Base-by-base conservation (phyloP, 2,113 vertebrate species). In the Sinocyclocheilus grahami region DNA sequence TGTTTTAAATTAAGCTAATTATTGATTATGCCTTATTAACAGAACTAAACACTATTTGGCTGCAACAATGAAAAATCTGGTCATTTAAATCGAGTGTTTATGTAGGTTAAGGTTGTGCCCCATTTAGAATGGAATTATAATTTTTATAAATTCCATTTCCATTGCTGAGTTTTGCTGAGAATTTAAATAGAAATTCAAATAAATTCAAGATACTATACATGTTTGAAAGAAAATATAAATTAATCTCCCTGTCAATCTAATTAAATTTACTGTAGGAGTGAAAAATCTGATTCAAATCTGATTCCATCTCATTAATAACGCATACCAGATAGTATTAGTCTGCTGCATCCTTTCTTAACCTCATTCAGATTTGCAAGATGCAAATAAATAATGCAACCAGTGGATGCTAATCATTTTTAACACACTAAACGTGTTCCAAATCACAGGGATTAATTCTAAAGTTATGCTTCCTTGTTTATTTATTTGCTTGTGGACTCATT, bases 381-480 rank as follows among this genome's bases (percentile, higher is more conserved):
- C 18, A 11, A 69, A 69, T 33, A 69, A 37, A 37, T 69, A 16
- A 51, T 27, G 24, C 75, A 16, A 60, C 33, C 37, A 74, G 1
- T 42, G 4, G 20, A 9, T 4, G 4, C 14, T 60, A 78, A 33
- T 18, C 1, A 37, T 78, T 58, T 14, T 58, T 37, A 78, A 2
- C 33, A 4, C 55, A 33, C 4, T 58, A 22, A 22, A 51, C 12
- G 4, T 3, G 9, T 53, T 6, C 51, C 76, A 20, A 37, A 12
- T 18, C n/a, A 22, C 9, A 12, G 22, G 20, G 58, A 2, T 24
- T 18, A 81, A 48, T 30, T 81, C 60, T 80, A 81, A 60, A 81
- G 46, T 63, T 42, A 60, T 39, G 77, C 7, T 24, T 76, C 11
- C 72, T 81, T 48, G 8, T 67, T 65, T 81, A 81, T 46, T 81